Percentiles rank a stretch among this genome's conserved stretches.
Conservation (phyloP, 2,113 vertebrate genomes). For the Irena cyanogastra region DNA sequence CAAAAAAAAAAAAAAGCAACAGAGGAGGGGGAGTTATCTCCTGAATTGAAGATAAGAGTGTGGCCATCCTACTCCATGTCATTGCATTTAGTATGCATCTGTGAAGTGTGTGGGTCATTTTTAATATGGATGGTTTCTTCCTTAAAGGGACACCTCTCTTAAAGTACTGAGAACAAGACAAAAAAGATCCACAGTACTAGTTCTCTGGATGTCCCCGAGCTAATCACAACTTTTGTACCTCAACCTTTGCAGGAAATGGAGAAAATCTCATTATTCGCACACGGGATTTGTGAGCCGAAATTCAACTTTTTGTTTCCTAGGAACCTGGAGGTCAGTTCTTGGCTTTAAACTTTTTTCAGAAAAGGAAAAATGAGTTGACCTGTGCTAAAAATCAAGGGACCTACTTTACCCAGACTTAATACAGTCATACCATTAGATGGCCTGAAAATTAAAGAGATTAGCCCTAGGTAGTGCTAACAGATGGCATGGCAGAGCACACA, state of each 20-base stretch:
- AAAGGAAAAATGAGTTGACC: background rate
- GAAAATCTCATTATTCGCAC: background rate
- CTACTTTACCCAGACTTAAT: background rate
- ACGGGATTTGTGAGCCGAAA: background rate
- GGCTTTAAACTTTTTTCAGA: background rate
- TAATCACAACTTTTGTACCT: background rate
- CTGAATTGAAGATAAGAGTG: background rate
- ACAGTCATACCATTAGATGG: background rate
- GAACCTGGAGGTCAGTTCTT: background rate
- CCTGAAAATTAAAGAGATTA: slow-evolving; percentile 7
- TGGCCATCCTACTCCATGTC: background rate
- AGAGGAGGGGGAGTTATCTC: background rate
- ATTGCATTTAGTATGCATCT: background rate
- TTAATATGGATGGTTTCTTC: background rate
- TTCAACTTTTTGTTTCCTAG: background rate
- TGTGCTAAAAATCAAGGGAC: background rate
- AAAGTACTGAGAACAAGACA: background rate
- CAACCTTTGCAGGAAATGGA: background rate
- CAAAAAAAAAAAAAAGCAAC: accelerated
- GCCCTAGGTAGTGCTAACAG: slow-evolving; percentile 1
- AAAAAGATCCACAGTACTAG: background rate
- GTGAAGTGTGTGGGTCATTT: background rate
- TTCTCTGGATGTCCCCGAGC: background rate
- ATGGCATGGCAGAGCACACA: background rate
- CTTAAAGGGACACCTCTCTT: background rate